Conservation (phyloP, 1,140 invertebrate species). For the Zophobas morio region DNA sequence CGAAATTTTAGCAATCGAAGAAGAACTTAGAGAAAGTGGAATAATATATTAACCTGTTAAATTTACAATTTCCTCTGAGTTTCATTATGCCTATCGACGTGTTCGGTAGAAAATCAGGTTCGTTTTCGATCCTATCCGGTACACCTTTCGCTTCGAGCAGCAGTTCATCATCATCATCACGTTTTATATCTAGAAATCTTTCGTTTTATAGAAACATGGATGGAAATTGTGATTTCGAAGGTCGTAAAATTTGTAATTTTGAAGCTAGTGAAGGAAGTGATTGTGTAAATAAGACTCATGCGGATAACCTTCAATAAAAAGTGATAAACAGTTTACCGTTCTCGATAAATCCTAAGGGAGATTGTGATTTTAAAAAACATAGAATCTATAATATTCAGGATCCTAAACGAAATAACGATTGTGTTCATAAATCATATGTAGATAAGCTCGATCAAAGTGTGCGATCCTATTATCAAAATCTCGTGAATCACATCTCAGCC, state of each 20-base stretch:
- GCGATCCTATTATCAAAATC: too few species aligned
- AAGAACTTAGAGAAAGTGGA: constrained; percentile 6
- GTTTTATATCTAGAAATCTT: neutral
- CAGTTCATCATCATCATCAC: neutral
- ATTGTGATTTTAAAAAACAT: too few species aligned
- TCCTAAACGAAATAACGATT: too few species aligned
- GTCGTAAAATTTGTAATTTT: neutral
- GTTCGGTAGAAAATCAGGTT: neutral
- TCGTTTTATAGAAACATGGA: neutral
- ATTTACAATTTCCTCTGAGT: neutral
- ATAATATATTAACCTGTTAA: neutral
- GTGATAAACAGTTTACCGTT: too few species aligned
- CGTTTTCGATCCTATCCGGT: neutral
- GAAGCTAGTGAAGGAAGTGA: neutral
- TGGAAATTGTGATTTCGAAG: neutral
- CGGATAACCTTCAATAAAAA: neutral
- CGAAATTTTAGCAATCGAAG: constrained; percentile 1
- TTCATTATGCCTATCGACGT: neutral
- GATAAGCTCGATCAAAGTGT: too few species aligned
- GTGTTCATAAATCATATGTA: too few species aligned
- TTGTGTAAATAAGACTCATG: neutral
- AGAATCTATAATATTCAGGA: too few species aligned
- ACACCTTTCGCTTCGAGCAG: neutral
- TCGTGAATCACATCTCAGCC: too few species aligned
- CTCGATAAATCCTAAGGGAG: too few species aligned